Base-by-base conservation (phyloP, 2,113 vertebrate species). In the Gnathonemus echidnorhynchus region DNA sequence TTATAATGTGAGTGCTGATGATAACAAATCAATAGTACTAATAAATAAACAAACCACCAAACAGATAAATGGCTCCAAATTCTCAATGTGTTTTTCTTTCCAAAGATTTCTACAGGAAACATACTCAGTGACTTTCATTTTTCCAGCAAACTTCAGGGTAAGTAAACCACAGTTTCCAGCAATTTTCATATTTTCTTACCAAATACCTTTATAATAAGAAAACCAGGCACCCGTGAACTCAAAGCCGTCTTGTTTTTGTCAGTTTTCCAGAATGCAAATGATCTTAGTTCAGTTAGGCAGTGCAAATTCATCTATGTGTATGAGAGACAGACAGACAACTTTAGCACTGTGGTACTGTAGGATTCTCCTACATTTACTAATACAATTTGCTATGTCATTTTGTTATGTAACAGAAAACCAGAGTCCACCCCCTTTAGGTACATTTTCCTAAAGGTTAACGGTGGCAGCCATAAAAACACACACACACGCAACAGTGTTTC, bases 141-240 rank as follows among this genome's bases (percentile, higher is more conserved):
- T 80, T 42, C 74, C 74, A 42, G 31, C 17, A 39, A 80, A 80
- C 15, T 39, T 42, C 74, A 39, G 74, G 5, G 35, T 19, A 80
- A 80, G 74, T 70, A 42, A 80, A 80, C 45, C 84, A 50, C 84
- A 86, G 84, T 86, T 87, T 87, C 86, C 86, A 87, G 27, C 35
- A 53, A 53, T 39, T 39, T 87, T 56, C 50, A 27, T 52, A 19
- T 56, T 56, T 87, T 53, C 27, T 24, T 39, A 87, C 50, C 49
- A 87, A 52, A 87, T 87, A 53, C 27, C 86, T 35, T 56, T 7
- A 13, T 53, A 87, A 80, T 80, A 80, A 80, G 35, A 80, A 42
- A 80, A 80, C 52, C 49, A 87, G 49, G 50, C 49, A 56, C 10
- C n/a, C 13, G n/a, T 87, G 86, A 52, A 17, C 31, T 39, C 86